These are phyloP conservation scores for Halcyon chelicuti DNA, from an alignment of 2,797 vertebrate genomes.

Conservation along the genomic window DNA sequence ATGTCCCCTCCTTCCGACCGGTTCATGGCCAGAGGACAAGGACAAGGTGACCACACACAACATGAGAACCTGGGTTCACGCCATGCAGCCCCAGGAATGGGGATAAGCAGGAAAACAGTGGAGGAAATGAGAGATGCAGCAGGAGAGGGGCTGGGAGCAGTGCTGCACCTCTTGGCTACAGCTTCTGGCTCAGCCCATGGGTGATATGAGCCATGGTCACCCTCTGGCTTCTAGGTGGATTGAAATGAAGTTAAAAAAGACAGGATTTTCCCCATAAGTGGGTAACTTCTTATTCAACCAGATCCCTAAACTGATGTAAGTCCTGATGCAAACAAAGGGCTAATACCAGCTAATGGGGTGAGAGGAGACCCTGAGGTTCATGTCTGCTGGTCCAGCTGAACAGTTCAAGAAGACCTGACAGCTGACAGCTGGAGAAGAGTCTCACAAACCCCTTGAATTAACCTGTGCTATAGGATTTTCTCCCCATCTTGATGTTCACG, in stretches of 20 bases:
- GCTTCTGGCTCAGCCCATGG: neutral
- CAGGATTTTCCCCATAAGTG: neutral
- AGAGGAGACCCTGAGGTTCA: neutral
- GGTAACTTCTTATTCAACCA: neutral
- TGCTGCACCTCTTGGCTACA: neutral
- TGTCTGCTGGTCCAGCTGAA: neutral
- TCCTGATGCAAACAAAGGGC: neutral
- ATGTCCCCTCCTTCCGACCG: fast-evolving
- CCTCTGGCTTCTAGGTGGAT: neutral
- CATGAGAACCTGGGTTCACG: fast-evolving
- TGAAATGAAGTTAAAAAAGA: neutral
- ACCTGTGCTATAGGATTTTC: neutral
- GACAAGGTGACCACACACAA: fast-evolving
- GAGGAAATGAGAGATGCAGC: neutral
- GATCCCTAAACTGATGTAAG: neutral
- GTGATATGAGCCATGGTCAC: neutral
- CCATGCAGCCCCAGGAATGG: neutral
- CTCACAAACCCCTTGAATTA: neutral
- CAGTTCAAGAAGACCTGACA: neutral
- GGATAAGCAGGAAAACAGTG: neutral
- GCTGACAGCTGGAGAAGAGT: neutral
- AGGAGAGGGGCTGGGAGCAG: neutral
- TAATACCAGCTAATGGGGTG: neutral
- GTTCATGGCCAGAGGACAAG: fast-evolving
- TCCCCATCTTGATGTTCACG: neutral